A percentile compares a stretch with the other conserved stretches of the same genome.
Conservation (phyloP, 2,113 vertebrate species). For the Nothoprocta pentlandii region DNA sequence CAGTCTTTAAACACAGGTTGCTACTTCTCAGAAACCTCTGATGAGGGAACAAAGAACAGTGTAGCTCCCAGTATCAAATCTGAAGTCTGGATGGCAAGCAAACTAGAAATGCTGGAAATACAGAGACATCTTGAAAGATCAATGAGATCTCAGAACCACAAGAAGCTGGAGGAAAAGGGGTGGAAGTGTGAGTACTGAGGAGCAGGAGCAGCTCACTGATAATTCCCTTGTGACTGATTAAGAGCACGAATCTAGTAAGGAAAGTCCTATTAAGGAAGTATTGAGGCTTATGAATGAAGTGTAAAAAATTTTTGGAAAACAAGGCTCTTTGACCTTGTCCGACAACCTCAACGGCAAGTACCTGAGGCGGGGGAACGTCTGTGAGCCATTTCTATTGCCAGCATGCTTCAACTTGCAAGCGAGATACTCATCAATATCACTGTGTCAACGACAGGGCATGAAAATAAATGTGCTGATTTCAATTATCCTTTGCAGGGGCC, state of each 20-base stretch:
- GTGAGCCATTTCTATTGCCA: not conserved
- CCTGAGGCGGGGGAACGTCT: not conserved
- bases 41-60: not conserved
- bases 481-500: not conserved
- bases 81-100: conserved; percentile 4
- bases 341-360: not conserved
- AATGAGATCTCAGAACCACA: not conserved
- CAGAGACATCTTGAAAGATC: not conserved
- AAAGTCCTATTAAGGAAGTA: not conserved
- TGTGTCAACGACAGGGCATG: not conserved
- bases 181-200: not conserved
- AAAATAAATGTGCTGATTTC: not conserved
- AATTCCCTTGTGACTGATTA: not conserved
- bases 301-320: not conserved
- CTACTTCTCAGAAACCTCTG: not conserved
- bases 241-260: not conserved
- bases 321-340: not conserved
- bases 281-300: not conserved
- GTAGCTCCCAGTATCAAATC: not conserved
- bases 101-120: not conserved
- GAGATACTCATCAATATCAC: not conserved
- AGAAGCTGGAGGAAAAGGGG: not conserved
- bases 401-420: not conserved
- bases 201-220: not conserved
- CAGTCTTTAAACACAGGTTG: not conserved